These are phyloP conservation scores for Aphidius colemani DNA, from an alignment of 2,888 invertebrate genomes.

Conservation along the genomic window DNA sequence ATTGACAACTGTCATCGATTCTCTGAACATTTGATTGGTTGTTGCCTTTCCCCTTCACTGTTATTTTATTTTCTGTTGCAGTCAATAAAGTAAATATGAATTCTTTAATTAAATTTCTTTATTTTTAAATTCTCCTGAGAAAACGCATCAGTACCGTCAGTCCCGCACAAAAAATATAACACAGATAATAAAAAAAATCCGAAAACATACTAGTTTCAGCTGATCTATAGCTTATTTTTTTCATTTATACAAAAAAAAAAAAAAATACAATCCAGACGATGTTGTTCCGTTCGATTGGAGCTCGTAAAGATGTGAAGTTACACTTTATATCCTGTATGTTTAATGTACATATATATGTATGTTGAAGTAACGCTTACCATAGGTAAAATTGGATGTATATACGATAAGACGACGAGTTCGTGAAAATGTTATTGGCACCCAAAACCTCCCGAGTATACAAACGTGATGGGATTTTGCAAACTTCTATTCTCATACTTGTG, in stretches of 20 bases:
- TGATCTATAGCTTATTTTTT: neutral
- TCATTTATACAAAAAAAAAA: too few relatives aligned
- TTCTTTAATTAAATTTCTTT: too few relatives aligned
- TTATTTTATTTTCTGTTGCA: too few relatives aligned
- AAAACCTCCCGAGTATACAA: constrained; percentile 13
- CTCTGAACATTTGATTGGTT: too few relatives aligned
- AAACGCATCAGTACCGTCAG: too few relatives aligned
- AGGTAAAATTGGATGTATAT: neutral
- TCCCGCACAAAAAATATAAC: neutral
- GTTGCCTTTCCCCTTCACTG: too few relatives aligned
- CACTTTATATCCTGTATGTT: constrained; percentile 17
- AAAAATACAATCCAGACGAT: constrained; percentile 3
- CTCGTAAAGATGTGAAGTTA: constrained; percentile 27
- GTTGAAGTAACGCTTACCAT: neutral
- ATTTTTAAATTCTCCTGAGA: too few relatives aligned
- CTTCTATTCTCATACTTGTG: constrained; percentile 18
- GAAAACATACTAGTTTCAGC: neutral
- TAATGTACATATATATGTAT: neutral
- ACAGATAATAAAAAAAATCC: constrained; percentile 2
- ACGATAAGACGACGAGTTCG: constrained; percentile 10
- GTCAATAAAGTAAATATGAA: too few relatives aligned
- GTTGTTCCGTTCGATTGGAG: constrained; percentile 18
- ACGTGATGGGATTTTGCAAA: constrained; percentile 28
- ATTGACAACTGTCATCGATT: too few relatives aligned
- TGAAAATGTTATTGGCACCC: constrained; percentile 21